Percentiles rank a stretch among this genome's conserved stretches.
phyloP scores from a whole-genome alignment of 2,113 vertebrate genomes.

The Trochalopteron elliotii region DNA sequence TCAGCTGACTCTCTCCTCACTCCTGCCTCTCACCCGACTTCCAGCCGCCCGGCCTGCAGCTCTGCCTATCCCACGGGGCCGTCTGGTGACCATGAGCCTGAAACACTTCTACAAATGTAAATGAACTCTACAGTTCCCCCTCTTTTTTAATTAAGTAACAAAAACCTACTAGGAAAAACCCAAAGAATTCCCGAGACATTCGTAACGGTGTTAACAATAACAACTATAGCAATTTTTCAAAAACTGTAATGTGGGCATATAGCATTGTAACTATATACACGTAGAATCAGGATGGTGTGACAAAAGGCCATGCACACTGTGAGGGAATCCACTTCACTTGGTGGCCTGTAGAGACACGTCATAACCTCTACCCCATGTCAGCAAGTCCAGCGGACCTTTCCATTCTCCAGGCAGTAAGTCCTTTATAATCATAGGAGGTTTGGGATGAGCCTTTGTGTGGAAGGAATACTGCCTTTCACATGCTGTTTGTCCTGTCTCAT shows the following conservation, averaged over 20 bases:
- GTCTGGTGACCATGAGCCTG: neutral
- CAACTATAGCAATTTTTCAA: neutral
- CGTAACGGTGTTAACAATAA: neutral
- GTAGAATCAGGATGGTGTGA: neutral
- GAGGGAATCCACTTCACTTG: neutral
- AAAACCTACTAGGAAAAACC: neutral
- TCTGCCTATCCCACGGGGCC: neutral
- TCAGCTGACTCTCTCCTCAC: neutral
- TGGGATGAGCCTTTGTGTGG: neutral
- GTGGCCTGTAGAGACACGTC: too few relatives aligned
- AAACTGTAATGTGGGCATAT: neutral
- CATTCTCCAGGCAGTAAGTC: neutral
- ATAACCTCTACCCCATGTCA: neutral
- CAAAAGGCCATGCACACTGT: neutral
- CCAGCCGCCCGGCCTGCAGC: neutral
- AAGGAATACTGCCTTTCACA: neutral
- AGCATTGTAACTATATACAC: neutral
- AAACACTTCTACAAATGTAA: neutral
- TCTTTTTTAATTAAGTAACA: neutral
- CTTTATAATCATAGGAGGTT: neutral
- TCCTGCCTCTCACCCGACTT: neutral
- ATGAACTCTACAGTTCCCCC: neutral
- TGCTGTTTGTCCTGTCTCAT: neutral
- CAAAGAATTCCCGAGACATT: neutral
- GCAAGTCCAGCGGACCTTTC: neutral